phyloP scores from a whole-genome alignment of 2,113 vertebrate species.

The Lagenorhynchus albirostris region DNA sequence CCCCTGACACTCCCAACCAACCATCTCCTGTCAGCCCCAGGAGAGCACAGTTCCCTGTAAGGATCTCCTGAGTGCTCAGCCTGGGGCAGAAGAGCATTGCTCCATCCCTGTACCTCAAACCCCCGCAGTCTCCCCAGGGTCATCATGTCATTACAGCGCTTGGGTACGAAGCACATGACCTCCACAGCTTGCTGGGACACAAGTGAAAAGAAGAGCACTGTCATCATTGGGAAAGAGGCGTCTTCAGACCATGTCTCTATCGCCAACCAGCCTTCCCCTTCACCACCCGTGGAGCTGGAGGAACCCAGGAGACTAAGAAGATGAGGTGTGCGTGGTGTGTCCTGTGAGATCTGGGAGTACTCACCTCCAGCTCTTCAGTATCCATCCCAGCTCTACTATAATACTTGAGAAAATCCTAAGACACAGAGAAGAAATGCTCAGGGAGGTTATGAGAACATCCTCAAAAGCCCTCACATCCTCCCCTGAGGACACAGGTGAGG shows the following conservation, averaged over 20 bases:
- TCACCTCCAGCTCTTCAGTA: slow-evolving; percentile 89
- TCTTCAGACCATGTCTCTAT: background rate
- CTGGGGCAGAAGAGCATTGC: background rate
- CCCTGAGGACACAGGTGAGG: background rate
- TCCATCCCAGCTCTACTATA: slow-evolving; percentile 91
- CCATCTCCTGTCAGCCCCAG: background rate
- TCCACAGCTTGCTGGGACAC: slow-evolving; percentile 90
- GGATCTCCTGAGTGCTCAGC: background rate
- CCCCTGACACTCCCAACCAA: background rate
- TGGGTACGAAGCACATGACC: slow-evolving; percentile 95
- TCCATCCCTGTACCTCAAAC: slow-evolving; percentile 86
- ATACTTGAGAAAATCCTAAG: slow-evolving; percentile 94
- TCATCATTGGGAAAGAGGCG: background rate
- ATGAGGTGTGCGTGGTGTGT: background rate
- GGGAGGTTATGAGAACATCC: background rate
- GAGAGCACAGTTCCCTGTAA: background rate
- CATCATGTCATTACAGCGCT: slow-evolving; percentile 96
- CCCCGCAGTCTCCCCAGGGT: slow-evolving; percentile 93
- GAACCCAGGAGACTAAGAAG: background rate
- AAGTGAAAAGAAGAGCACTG: background rate
- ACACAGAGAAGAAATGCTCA: background rate
- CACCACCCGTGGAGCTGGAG: background rate
- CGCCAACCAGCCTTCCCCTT: background rate
- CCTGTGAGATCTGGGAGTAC: background rate
- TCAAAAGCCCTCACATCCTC: background rate